Evolutionary conservation across 2,113 vertebrate genomes (phyloP), one percentile per base, ranked within the genome.

Genomic region (Centropristis striata): DNA sequence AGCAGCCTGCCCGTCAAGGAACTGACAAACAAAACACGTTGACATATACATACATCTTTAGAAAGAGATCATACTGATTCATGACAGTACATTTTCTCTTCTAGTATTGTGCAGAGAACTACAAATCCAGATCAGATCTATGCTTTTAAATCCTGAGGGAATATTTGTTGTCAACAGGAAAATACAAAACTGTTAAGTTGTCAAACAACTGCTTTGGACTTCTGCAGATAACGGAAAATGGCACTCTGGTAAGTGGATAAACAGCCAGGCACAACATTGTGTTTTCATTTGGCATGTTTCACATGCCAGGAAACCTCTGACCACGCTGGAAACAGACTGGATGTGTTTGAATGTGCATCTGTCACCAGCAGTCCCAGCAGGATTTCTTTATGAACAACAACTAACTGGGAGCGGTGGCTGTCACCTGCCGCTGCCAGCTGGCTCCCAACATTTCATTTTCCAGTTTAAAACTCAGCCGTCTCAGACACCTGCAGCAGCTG

Each of bases 341-440:
- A 68, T 2, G 27, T 64, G 64, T 25, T 39, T 68, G 66, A 71
- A 44, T 27, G 41, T 65, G 63, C 81, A 85, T 88, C 83, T 91
- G 84, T 86, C 68, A 63, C 50, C 44, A 41, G 32, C n/a, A 23
- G 23, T 75, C 50, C 71, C 89, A 70, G 73, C 27, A 39, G 41
- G 5, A 69, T 80, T 79, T 67, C 64, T 59, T 8, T 11, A 47
- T 21, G 68, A 25, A 53, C 81, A 75, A 47, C 84, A 75, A 81
- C 82, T 75, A 61, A 63, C 10, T 18, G 79, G 76, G 71, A 28
- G 54, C 1, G 23, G 12, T 5, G 37, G 60, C 46, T 13, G 69
- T 84, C 86, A 91, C 84, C 89, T 89, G 88, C 73, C 46, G 21
- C 72, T 57, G 65, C 77, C 73, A 80, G 64, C 84, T 90, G 86